Evolutionary conservation across 2,888 invertebrate species (phyloP).

Genomic region (Aplocera efformata): DNA sequence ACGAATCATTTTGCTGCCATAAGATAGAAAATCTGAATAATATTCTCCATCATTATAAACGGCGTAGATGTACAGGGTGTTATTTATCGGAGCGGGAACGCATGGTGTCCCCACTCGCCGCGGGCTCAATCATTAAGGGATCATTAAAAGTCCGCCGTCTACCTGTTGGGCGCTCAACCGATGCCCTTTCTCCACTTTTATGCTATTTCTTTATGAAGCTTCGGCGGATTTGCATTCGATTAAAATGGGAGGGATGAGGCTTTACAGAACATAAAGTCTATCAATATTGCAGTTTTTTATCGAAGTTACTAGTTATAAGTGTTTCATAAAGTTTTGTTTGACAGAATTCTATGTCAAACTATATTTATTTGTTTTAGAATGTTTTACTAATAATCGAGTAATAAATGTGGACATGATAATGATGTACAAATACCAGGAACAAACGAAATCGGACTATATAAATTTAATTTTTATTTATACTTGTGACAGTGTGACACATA

Average conservation of each 20-base stretch:
- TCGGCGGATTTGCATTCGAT: slow-evolving; percentile 31
- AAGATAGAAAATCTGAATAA: slow-evolving; percentile 3
- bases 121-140: slow-evolving; percentile 65
- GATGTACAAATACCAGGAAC: too few relatives aligned
- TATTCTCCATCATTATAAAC: slow-evolving; percentile 17
- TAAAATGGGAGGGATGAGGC: slow-evolving; percentile 14
- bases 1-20: not conserved
- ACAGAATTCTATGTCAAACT: too few relatives aligned
- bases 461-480: too few relatives aligned
- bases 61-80: slow-evolving; percentile 22
- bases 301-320: too few relatives aligned
- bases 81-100: slow-evolving; percentile 40
- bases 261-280: not conserved
- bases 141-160: slow-evolving; percentile 57
- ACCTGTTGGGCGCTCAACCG: slow-evolving; percentile 47
- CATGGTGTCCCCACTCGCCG: slow-evolving; percentile 42
- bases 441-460: too few relatives aligned
- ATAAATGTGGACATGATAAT: too few relatives aligned
- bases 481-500: too few relatives aligned
- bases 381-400: too few relatives aligned
- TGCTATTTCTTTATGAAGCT: slow-evolving; percentile 34
- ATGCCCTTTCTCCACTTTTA: slow-evolving; percentile 41
- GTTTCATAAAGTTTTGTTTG: too few relatives aligned
- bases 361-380: too few relatives aligned
- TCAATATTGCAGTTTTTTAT: too few relatives aligned